Evolutionary conservation across 2,113 vertebrate genomes (phyloP).

Genomic region (Mola mola): DNA sequence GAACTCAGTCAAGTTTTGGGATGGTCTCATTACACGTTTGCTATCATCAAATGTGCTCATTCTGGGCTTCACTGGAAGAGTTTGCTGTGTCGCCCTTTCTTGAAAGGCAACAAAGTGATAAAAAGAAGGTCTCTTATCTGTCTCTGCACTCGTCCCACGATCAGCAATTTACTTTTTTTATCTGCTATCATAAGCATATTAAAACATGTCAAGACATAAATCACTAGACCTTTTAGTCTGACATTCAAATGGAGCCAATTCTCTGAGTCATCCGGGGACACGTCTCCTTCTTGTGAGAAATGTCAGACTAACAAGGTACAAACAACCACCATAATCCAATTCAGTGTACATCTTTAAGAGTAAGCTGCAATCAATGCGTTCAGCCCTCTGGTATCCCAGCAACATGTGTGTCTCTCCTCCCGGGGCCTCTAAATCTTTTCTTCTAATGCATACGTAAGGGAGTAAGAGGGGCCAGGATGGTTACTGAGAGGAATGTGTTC

Average conservation of each 20-base stretch:
- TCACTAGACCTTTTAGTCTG: constrained; percentile 56
- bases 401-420: constrained; percentile 36
- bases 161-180: constrained; percentile 11
- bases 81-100: constrained; percentile 54
- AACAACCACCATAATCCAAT: constrained; percentile 53
- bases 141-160: constrained; percentile 12
- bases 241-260: constrained; percentile 61
- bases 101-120: constrained; percentile 45
- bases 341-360: constrained; percentile 48
- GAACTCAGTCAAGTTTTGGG: neutral
- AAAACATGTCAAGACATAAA: constrained; percentile 56
- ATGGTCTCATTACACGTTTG: constrained; percentile 54
- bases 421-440: constrained; percentile 20
- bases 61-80: constrained; percentile 46
- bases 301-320: constrained; percentile 70
- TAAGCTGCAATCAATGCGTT: constrained; percentile 57
- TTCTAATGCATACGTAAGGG: constrained; percentile 20
- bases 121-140: constrained; percentile 51
- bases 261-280: constrained; percentile 41
- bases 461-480: constrained; percentile 18
- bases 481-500: constrained; percentile 18
- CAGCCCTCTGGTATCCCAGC: constrained; percentile 53
- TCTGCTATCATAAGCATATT: constrained; percentile 38
- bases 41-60: constrained; percentile 51
- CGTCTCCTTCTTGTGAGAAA: constrained; percentile 46